Evolutionary conservation across 2,888 invertebrate genomes (phyloP).

Genomic region (Drosophila ezoana): DNA sequence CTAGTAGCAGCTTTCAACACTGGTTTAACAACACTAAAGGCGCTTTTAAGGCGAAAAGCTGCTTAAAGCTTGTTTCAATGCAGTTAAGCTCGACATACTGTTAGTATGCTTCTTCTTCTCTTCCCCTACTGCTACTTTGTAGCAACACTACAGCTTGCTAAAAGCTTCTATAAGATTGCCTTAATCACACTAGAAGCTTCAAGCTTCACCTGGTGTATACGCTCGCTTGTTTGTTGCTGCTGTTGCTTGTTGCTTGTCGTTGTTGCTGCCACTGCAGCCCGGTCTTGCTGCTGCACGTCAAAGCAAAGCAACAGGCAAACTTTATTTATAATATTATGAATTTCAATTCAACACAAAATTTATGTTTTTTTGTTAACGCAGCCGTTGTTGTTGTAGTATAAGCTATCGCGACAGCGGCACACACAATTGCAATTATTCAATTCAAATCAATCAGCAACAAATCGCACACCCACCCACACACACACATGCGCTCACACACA

Average conservation of each 20-base stretch:
- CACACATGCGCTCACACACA: conserved; percentile 23
- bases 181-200: too few species aligned
- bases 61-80: too few species aligned
- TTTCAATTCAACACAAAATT: conserved; percentile 17
- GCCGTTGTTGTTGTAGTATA: conserved; percentile 13
- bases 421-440: conserved; percentile 82
- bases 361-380: neutral
- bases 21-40: too few species aligned
- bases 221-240: neutral
- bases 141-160: too few species aligned
- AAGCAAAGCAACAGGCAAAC: conserved; percentile 9
- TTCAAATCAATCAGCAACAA: conserved; percentile 82
- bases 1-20: too few species aligned
- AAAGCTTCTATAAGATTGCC: too few species aligned
- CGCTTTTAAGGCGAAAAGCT: too few species aligned
- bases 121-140: too few species aligned
- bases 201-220: too few species aligned
- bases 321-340: conserved; percentile 10
- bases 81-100: too few species aligned
- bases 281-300: conserved; percentile 8
- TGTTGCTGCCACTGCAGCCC: conserved; percentile 9
- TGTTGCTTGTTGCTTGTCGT: neutral
- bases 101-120: too few species aligned
- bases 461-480: conserved; percentile 49
- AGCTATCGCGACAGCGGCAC: conserved; percentile 26